A percentile compares a stretch with the other conserved stretches of the same genome.
phyloP scores from a whole-genome alignment of 2,113 vertebrate genomes.

The Furnarius figulus region DNA sequence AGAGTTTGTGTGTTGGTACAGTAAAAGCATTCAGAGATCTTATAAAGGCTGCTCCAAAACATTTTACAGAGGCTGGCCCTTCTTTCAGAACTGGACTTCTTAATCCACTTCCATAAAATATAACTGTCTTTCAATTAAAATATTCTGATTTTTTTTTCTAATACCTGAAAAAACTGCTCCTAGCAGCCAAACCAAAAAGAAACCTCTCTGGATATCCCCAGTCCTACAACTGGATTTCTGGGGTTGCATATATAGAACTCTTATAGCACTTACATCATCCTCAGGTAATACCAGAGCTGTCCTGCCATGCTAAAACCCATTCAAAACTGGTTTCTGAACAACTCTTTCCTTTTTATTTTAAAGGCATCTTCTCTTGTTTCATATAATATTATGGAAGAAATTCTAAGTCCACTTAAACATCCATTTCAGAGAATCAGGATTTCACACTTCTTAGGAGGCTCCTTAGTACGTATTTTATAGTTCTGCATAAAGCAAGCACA shows the following conservation, averaged over 20 bases:
- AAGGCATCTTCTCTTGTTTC: background rate
- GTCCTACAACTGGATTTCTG: background rate
- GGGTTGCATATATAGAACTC: background rate
- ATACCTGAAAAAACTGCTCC: background rate
- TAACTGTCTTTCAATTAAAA: background rate
- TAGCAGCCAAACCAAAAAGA: background rate
- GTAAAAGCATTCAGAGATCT: background rate
- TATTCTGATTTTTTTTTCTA: background rate
- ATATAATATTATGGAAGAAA: background rate
- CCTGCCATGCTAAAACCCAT: fast-evolving
- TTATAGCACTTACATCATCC: background rate
- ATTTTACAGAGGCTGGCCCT: background rate
- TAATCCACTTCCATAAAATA: background rate
- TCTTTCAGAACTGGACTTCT: background rate
- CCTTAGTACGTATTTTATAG: background rate
- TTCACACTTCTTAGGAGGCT: background rate
- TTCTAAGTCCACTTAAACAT: background rate
- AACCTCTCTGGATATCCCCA: background rate
- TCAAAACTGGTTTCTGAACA: background rate
- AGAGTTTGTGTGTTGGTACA: background rate
- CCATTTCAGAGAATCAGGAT: background rate
- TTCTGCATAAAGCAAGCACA: background rate
- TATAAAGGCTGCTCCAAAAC: background rate
- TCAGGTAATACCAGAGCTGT: background rate
- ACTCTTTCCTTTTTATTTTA: background rate